Conservation (phyloP, 1,140 invertebrate genomes). For the Physella acuta region DNA sequence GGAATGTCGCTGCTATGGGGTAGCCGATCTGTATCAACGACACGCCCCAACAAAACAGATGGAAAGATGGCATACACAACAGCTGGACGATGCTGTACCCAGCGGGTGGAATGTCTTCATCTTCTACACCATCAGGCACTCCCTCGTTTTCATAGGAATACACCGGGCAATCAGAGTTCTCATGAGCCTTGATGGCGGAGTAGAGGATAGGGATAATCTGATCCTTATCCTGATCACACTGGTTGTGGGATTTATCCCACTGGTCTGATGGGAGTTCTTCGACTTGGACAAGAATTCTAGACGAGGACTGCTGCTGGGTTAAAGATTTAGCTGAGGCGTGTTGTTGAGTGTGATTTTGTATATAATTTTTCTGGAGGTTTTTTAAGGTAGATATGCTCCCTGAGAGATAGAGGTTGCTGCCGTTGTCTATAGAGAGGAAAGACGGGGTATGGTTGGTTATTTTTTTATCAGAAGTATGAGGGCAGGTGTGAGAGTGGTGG, state of each 20-base stretch:
- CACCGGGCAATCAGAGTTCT: no score
- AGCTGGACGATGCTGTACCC: constrained; percentile 9
- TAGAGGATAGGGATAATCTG: no score
- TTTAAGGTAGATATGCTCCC: constrained; percentile 13
- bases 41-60: constrained; percentile 26
- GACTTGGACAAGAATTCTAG: no score
- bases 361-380: constrained; percentile 11
- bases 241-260: no score
- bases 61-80: constrained; percentile 19
- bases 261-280: no score
- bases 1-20: constrained; percentile 31
- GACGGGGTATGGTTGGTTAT: neutral
- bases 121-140: no score
- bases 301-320: no score
- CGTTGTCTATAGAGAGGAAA: neutral
- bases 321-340: no score
- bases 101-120: neutral
- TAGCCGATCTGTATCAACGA: constrained; percentile 34
- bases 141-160: no score
- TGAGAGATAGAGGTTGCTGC: constrained; percentile 5
- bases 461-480: neutral
- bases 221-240: no score
- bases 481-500: neutral
- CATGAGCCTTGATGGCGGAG: no score
- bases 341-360: neutral